Conservation (phyloP, 2,797 vertebrate genomes). For the Macrochelys suwanniensis region DNA sequence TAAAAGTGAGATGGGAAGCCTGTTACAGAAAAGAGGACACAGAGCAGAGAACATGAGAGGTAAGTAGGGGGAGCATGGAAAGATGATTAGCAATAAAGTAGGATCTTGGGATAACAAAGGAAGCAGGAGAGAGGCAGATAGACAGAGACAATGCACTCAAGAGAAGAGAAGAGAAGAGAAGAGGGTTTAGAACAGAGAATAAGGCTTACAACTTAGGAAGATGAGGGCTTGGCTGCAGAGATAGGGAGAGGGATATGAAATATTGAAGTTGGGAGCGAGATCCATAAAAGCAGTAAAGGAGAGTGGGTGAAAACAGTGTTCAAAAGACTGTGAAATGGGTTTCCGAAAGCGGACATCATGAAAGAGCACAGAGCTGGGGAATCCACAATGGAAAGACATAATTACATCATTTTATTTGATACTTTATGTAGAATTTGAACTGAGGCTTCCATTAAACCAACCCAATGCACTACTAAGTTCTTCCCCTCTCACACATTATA, state of each 20-base stretch:
- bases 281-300: background rate
- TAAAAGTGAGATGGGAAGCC: background rate
- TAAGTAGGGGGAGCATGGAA: background rate
- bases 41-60: background rate
- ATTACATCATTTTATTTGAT: background rate
- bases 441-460: background rate
- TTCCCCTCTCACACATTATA: background rate
- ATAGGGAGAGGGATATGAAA: background rate
- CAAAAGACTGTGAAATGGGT: background rate
- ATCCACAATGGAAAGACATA: background rate
- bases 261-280: background rate
- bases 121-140: background rate
- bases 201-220: background rate
- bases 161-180: background rate
- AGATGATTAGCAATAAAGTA: background rate
- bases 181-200: background rate
- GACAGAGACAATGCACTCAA: background rate
- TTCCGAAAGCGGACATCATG: background rate
- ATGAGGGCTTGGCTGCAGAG: background rate
- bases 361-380: background rate
- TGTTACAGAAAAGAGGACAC: background rate
- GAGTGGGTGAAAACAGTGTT: background rate
- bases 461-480: background rate
- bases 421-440: background rate
- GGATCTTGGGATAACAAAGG: background rate